phyloP scores from a whole-genome alignment of 2,113 vertebrate species.

The Equus quagga region DNA sequence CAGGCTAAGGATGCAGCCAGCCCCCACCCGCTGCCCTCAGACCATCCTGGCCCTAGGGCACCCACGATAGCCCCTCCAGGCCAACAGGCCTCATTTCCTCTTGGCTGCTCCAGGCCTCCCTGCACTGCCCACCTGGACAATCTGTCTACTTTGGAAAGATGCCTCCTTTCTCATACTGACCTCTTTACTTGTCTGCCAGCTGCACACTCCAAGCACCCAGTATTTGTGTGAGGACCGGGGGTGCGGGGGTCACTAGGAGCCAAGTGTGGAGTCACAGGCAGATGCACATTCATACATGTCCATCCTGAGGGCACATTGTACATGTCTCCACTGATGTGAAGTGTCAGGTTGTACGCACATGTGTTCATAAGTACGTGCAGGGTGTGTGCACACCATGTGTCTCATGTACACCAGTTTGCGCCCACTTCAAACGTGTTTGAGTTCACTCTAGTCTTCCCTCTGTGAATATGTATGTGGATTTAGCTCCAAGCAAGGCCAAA shows the following conservation, averaged over 20 bases:
- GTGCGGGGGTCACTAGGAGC: neutral
- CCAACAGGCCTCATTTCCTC: conserved; percentile 76
- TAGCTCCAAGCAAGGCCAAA: neutral
- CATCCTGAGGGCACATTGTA: neutral
- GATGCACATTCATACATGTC: accelerated
- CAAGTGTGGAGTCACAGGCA: neutral
- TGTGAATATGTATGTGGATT: neutral
- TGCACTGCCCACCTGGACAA: conserved; percentile 78
- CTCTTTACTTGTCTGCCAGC: conserved; percentile 65
- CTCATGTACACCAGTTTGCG: neutral
- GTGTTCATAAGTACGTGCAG: accelerated
- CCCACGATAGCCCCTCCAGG: neutral
- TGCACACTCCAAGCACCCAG: neutral
- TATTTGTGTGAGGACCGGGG: neutral
- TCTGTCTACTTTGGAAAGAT: conserved; percentile 79
- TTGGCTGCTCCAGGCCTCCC: conserved; percentile 52
- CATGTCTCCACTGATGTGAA: neutral
- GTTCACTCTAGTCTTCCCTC: neutral
- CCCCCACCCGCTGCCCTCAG: neutral
- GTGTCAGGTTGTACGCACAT: neutral
- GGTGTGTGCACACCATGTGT: accelerated
- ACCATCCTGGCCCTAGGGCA: neutral
- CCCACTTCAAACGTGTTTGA: neutral
- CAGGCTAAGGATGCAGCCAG: neutral
- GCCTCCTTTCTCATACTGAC: conserved; percentile 69